Evolutionary conservation across 1,140 invertebrate species (phyloP), one percentile per base, ranked within the genome.

Genomic region (Bombus pyrosoma): DNA sequence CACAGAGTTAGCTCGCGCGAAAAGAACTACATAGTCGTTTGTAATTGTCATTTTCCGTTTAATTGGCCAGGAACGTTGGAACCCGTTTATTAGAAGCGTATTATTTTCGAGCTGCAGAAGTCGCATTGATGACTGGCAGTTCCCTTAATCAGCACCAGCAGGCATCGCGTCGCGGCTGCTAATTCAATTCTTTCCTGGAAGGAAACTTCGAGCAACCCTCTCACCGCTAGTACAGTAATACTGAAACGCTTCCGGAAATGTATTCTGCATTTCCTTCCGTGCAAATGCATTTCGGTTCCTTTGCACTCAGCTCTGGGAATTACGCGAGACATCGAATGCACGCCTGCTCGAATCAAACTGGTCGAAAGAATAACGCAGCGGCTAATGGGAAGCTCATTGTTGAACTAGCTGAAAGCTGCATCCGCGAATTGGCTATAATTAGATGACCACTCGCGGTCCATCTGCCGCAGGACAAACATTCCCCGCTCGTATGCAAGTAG

Each of bases 101-200:
- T 82, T 82, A 82, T 74, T 82, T n/a, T 74, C 71, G 47, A 41
- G 34, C 10, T 41, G 6, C 3, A 81, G 28, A n/a, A 34, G 13
- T 41, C 41, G 28, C 37, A 39, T 22, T 39, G 80, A 73, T 73
- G 80, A 72, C 39, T 43, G n/a, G 22, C 53, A 32, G 13, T 25
- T 71, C 37, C 18, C 47, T 83, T 68, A 74, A 76, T 74, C 34
- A 53, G 47, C 73, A 59, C 39, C 37, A 3, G 9, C 28, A 25
- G n/a, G 13, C 37, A 32, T 59, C 53, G 41, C 47, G 57, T 57
- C 81, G 34, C 22, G 32, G 32, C 32, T 62, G 34, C 74, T 83
- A 83, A 83, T 83, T 83, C 62, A 43, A 83, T 83, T 78, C 81
- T 78, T 83, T 66, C 81, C 34, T 15, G 37, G 47, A 83, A 57